Percentiles rank a stretch among this genome's conserved stretches.
Evolutionary conservation across 2,113 vertebrate species (phyloP).

Genomic region (Tyto alba): DNA sequence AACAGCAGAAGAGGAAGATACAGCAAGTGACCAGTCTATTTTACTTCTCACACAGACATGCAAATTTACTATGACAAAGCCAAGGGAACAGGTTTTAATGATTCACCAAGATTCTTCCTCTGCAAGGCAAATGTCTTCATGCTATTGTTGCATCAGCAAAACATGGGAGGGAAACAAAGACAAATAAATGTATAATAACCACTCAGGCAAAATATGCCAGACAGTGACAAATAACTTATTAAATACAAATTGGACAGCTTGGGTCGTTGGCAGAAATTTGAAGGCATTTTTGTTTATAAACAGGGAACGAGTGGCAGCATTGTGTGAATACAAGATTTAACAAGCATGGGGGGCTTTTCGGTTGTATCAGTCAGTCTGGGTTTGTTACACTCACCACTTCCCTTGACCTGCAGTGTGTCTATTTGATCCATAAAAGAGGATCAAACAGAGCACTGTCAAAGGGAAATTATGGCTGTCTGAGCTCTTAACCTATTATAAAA

Average conservation of each 20-base stretch:
- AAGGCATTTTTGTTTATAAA: constrained; percentile 1
- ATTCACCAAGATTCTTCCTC: not conserved
- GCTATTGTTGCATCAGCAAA: not conserved
- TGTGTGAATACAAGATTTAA: not conserved
- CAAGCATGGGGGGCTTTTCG: not conserved
- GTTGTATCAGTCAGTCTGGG: not conserved
- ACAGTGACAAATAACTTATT: constrained; percentile 45
- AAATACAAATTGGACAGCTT: constrained; percentile 32
- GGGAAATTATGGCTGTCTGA: not conserved
- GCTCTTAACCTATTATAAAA: not conserved
- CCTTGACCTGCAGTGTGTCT: not conserved
- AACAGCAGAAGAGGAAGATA: not conserved
- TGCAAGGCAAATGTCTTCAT: not conserved
- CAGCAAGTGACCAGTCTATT: not conserved
- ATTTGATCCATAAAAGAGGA: not conserved
- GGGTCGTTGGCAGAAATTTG: not conserved
- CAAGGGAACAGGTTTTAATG: not conserved
- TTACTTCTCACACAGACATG: not conserved
- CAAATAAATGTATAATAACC: not conserved
- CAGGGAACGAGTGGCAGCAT: not conserved
- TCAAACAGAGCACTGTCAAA: constrained; percentile 15
- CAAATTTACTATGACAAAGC: not conserved
- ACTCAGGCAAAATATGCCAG: not conserved
- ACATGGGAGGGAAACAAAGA: not conserved
- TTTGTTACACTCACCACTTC: not conserved